Percentiles rank a stretch among this genome's conserved stretches.
Conservation (phyloP, 1,140 invertebrate genomes). For the Homalodisca vitripennis region DNA sequence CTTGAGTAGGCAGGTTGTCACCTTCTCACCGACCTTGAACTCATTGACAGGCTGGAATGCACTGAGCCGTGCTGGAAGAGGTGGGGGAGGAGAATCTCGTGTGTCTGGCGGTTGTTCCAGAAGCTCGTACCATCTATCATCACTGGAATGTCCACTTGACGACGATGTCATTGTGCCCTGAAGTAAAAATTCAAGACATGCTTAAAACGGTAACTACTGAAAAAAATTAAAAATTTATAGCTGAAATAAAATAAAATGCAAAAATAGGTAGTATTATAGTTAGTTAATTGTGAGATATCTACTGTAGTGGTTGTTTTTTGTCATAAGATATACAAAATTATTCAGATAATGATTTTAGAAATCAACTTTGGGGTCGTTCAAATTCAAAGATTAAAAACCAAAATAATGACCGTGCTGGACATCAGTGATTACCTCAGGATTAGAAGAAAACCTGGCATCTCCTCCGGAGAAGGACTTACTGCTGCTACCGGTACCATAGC, state of each 20-base stretch:
- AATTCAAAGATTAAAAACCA: no score
- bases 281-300: no score
- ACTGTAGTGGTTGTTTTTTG: no score
- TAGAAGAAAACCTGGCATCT: conserved; percentile 54
- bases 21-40: conserved; percentile 56
- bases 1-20: conserved; percentile 50
- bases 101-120: conserved; percentile 46
- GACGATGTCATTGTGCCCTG: conserved; percentile 60
- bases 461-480: conserved; percentile 61
- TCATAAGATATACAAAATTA: no score
- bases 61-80: conserved; percentile 49
- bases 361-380: no score
- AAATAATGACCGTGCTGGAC: no score
- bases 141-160: conserved; percentile 64
- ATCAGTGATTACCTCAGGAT: conserved; percentile 47
- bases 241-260: no score
- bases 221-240: no score
- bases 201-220: no score
- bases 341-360: no score
- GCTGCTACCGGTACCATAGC: conserved; percentile 79
- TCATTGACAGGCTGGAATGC: conserved; percentile 47
- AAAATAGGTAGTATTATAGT: no score
- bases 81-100: conserved; percentile 52
- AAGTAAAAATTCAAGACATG: no score
- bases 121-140: conserved; percentile 66